Evolutionary conservation across 1,140 invertebrate species (phyloP).

Genomic region (Bicyclus anynana): DNA sequence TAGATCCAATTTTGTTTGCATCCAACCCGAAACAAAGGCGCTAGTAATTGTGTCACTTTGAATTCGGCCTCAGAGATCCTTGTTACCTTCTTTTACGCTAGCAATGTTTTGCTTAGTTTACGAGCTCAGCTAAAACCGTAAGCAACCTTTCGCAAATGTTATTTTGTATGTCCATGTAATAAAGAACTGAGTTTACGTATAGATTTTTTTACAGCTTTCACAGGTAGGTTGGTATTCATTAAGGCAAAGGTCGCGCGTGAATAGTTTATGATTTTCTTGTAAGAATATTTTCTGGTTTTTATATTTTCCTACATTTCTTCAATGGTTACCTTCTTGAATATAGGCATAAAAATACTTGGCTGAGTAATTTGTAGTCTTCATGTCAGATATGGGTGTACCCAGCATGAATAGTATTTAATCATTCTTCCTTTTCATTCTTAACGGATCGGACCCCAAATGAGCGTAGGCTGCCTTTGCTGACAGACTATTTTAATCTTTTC

Average conservation of each 20-base stretch:
- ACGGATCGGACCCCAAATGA: not conserved
- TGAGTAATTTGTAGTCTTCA: too few relatives aligned
- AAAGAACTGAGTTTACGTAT: constrained; percentile 16
- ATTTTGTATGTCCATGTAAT: constrained; percentile 22
- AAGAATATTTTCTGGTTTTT: not conserved
- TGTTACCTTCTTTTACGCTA: constrained; percentile 50
- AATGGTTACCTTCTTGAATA: not conserved
- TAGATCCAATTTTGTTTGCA: not conserved
- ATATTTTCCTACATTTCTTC: not conserved
- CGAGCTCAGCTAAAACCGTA: constrained; percentile 37
- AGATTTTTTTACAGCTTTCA: constrained; percentile 17
- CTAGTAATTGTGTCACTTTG: constrained; percentile 55
- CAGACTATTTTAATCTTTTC: too few relatives aligned
- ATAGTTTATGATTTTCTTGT: constrained; percentile 4
- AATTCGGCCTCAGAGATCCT: constrained; percentile 43
- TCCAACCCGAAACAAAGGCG: not conserved
- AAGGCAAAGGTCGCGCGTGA: constrained; percentile 1
- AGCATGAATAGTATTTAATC: too few relatives aligned
- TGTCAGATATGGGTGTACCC: too few relatives aligned
- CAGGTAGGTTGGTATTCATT: constrained; percentile 11
- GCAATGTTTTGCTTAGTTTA: constrained; percentile 55
- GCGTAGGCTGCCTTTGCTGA: not conserved
- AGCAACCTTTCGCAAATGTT: constrained; percentile 33
- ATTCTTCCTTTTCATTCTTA: too few relatives aligned
- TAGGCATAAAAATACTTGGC: too few relatives aligned